These are phyloP conservation scores for Polyergus mexicanus DNA, from an alignment of 1,140 invertebrate species.

Conservation along the genomic window DNA sequence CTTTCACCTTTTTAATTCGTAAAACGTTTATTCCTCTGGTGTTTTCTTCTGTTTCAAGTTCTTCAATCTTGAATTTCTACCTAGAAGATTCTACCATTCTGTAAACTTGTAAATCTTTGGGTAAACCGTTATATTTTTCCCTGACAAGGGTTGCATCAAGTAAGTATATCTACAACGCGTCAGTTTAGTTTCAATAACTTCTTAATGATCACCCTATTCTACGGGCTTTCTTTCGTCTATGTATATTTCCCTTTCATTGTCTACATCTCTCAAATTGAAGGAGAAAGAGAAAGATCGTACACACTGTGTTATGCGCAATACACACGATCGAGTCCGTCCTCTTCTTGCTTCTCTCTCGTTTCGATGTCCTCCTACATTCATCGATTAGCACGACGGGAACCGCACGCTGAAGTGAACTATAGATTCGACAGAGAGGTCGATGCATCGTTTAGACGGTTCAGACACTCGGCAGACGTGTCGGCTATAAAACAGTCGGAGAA, in stretches of 20 bases:
- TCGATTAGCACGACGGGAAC: conserved; percentile 78
- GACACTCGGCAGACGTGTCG: conserved; percentile 81
- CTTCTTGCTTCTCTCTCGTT: conserved; percentile 51
- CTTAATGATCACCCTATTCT: too few species aligned
- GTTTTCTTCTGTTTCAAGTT: background rate
- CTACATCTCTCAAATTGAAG: conserved; percentile 2
- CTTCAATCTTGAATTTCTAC: background rate
- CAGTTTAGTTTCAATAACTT: too few species aligned
- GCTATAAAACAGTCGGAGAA: conserved; percentile 76
- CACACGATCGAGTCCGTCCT: background rate
- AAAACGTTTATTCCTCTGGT: background rate
- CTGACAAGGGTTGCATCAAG: too few species aligned
- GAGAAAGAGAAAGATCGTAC: background rate
- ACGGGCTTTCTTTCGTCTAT: background rate
- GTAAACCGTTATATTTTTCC: background rate
- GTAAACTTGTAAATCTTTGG: background rate
- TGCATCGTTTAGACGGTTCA: conserved; percentile 78
- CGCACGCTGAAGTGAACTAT: conserved; percentile 70
- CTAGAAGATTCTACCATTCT: background rate
- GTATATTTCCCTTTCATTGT: background rate
- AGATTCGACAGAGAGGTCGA: conserved; percentile 81
- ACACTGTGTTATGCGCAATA: background rate
- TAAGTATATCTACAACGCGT: too few species aligned
- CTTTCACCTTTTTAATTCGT: background rate
- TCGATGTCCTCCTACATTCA: conserved; percentile 74